A percentile compares a stretch with the other conserved stretches of the same genome.
phyloP scores from a whole-genome alignment of 2,888 invertebrate species.

The Lycaena phlaeas region DNA sequence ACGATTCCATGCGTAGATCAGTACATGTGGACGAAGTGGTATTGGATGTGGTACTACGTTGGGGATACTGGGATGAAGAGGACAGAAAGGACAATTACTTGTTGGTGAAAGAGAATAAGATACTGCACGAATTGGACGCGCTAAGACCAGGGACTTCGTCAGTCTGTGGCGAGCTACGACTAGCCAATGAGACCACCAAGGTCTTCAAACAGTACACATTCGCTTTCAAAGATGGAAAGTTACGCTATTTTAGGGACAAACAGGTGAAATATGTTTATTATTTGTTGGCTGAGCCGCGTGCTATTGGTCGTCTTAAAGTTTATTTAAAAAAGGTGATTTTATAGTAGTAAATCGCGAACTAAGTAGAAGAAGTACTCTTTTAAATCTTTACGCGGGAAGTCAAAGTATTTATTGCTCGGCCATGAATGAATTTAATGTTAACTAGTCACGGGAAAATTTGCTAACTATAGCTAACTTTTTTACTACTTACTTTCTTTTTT shows the following conservation, averaged over 20 bases:
- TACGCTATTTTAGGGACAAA: slow-evolving; percentile 86
- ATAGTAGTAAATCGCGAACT: too few species aligned
- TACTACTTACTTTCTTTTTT: too few species aligned
- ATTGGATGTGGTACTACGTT: slow-evolving; percentile 79
- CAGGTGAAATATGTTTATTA: too few species aligned
- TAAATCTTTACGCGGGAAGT: too few species aligned
- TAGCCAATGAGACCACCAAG: slow-evolving; percentile 82
- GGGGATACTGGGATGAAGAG: slow-evolving; percentile 92
- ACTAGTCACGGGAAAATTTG: too few species aligned
- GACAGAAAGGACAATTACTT: slow-evolving; percentile 88
- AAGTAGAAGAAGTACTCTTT: too few species aligned
- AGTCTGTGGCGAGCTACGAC: slow-evolving; percentile 84
- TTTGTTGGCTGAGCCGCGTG: too few species aligned
- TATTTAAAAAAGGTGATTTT: too few species aligned
- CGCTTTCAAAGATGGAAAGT: slow-evolving; percentile 84
- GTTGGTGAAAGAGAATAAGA: slow-evolving; percentile 73
- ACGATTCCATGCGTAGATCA: slow-evolving; percentile 80
- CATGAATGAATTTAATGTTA: too few species aligned
- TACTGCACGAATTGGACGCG: slow-evolving; percentile 58
- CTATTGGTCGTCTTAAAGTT: too few species aligned
- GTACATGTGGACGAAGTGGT: slow-evolving; percentile 84
- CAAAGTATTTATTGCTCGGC: too few species aligned
- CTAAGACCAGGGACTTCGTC: slow-evolving; percentile 74
- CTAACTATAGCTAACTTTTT: too few species aligned
- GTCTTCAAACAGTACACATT: slow-evolving; percentile 83